These are phyloP conservation scores for Drosophila paranaensis DNA, from an alignment of 2,888 invertebrate species.

Conservation along the genomic window DNA sequence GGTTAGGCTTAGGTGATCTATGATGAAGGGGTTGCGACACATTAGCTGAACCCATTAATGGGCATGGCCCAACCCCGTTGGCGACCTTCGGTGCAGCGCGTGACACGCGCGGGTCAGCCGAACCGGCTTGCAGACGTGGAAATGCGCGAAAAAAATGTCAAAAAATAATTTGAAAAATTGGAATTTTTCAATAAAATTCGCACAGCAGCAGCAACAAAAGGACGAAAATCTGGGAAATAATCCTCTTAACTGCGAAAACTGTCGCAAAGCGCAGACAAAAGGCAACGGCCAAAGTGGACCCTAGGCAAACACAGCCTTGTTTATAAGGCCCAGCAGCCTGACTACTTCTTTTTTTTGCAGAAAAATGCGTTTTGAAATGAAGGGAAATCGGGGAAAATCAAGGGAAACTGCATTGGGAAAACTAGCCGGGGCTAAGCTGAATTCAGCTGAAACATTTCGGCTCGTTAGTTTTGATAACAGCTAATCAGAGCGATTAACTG, in stretches of 20 bases:
- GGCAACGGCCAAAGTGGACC: slow-evolving; percentile 11
- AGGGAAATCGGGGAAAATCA: slow-evolving; percentile 22
- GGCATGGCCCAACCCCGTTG: slow-evolving; percentile 79
- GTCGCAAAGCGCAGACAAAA: slow-evolving; percentile 69
- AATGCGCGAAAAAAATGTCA: slow-evolving; percentile 40
- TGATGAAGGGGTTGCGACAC: slow-evolving; percentile 81
- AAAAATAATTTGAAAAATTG: slow-evolving; percentile 51
- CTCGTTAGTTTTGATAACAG: slow-evolving; percentile 37
- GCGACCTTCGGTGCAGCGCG: slow-evolving; percentile 48
- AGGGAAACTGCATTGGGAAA: slow-evolving; percentile 17
- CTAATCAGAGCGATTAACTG: slow-evolving; percentile 24
- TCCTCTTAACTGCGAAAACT: slow-evolving; percentile 77
- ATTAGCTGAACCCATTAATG: slow-evolving; percentile 83
- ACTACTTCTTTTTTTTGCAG: slow-evolving; percentile 5
- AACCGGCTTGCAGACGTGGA: slow-evolving; percentile 15
- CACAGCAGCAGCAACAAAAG: slow-evolving; percentile 42
- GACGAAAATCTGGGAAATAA: slow-evolving; percentile 48
- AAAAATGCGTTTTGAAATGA: slow-evolving; percentile 46
- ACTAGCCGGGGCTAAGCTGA: slow-evolving; percentile 39
- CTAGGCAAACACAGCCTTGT: slow-evolving; percentile 30
- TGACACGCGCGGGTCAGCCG: slow-evolving; percentile 76
- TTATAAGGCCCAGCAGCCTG: slow-evolving; percentile 23
- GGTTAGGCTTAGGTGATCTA: slow-evolving; percentile 4
- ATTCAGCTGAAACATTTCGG: slow-evolving; percentile 27
- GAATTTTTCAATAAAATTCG: slow-evolving; percentile 76